These are phyloP conservation scores for Augiades crinisus DNA, from an alignment of 2,888 invertebrate species.

Conservation along the genomic window DNA sequence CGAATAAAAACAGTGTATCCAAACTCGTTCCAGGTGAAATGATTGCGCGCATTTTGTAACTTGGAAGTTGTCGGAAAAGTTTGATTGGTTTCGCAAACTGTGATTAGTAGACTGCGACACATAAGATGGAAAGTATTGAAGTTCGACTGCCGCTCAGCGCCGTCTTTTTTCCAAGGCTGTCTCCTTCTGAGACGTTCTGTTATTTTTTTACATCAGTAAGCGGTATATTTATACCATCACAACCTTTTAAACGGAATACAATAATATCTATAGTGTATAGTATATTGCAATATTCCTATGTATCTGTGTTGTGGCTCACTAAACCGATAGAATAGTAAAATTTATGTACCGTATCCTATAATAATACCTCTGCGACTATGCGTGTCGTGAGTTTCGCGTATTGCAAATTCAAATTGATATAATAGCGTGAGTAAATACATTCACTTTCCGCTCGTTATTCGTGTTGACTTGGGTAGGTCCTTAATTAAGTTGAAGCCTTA, in stretches of 20 bases:
- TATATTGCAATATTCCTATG: too few species aligned
- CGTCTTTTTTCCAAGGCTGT: too few species aligned
- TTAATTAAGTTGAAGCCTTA: background rate
- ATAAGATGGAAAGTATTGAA: too few species aligned
- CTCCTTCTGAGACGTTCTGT: too few species aligned
- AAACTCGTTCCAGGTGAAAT: background rate
- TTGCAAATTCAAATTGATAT: background rate
- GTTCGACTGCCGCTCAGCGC: too few species aligned
- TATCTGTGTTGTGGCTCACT: too few species aligned
- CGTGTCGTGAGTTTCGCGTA: background rate
- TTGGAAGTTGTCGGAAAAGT: background rate
- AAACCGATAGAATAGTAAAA: too few species aligned
- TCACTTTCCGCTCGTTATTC: background rate
- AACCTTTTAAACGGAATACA: too few species aligned
- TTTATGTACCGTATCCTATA: background rate
- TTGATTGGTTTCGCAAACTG: slow-evolving; percentile 12
- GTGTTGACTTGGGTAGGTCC: background rate
- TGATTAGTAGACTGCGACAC: slow-evolving; percentile 6
- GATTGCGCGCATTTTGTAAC: slow-evolving; percentile 1
- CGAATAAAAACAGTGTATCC: background rate
- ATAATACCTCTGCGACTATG: background rate
- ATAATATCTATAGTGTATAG: too few species aligned
- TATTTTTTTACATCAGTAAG: too few species aligned
- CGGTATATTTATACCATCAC: too few species aligned
- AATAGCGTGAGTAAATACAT: background rate